These are phyloP conservation scores for Catharus minimus DNA, from an alignment of 2,113 vertebrate species.

Conservation along the genomic window DNA sequence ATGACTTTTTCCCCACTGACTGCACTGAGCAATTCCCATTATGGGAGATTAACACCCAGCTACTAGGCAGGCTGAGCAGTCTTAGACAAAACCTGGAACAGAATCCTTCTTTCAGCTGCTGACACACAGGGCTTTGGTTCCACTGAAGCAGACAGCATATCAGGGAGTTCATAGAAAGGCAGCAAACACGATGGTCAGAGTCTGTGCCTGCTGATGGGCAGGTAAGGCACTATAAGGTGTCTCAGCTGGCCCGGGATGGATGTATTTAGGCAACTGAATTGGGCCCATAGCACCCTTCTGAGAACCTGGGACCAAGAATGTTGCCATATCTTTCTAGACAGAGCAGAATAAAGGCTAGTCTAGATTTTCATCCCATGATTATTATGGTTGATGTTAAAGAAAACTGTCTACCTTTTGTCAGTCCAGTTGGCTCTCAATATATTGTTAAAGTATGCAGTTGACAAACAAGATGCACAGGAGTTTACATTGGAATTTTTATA, in stretches of 20 bases:
- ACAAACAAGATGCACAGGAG: background rate
- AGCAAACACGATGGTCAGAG: accelerated
- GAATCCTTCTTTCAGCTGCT: background rate
- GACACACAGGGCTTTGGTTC: background rate
- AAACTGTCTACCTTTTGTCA: background rate
- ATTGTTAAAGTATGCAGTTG: background rate
- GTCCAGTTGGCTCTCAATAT: background rate
- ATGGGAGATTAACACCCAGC: background rate
- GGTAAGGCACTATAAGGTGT: background rate
- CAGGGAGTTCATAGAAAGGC: background rate
- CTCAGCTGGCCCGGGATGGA: background rate
- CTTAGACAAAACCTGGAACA: background rate
- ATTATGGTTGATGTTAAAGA: background rate
- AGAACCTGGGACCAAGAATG: background rate
- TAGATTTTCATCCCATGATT: background rate
- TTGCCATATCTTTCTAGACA: background rate
- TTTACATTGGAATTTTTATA: background rate
- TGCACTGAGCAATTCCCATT: background rate
- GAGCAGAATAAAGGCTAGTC: background rate
- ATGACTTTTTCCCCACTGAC: background rate
- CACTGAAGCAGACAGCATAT: background rate
- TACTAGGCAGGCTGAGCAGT: background rate
- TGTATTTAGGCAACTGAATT: background rate
- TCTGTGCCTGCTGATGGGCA: background rate
- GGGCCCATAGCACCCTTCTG: background rate